phyloP scores from a whole-genome alignment of 2,888 invertebrate species.

The Allolobophora icterica region DNA sequence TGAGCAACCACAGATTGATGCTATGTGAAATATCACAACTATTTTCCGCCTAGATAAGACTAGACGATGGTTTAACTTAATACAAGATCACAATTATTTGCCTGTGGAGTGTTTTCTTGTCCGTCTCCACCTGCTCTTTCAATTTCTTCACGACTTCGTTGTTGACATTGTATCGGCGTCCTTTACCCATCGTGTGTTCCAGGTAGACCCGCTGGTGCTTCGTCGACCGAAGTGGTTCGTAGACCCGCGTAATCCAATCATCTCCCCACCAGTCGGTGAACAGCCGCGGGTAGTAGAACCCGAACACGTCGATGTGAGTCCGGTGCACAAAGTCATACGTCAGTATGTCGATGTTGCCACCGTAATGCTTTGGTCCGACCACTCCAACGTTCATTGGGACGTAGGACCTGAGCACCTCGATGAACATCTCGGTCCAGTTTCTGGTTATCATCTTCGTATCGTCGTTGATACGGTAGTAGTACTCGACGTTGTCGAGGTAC shows the following conservation, averaged over 20 bases:
- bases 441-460: constrained; percentile 40
- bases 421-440: constrained; percentile 44
- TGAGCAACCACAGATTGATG: too few relatives aligned
- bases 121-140: constrained; percentile 20
- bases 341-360: constrained; percentile 46
- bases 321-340: constrained; percentile 49
- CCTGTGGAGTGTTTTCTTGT: constrained; percentile 19
- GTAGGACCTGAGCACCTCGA: constrained; percentile 35
- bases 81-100: not conserved
- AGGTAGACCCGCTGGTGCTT: constrained; percentile 39
- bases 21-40: too few relatives aligned
- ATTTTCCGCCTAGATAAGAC: too few relatives aligned
- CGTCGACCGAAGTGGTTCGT: constrained; percentile 41
- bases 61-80: not conserved
- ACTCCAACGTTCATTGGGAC: constrained; percentile 47
- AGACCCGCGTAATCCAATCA: constrained; percentile 49
- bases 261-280: constrained; percentile 49
- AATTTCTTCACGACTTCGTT: not conserved
- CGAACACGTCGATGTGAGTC: constrained; percentile 48
- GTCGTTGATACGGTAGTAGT: constrained; percentile 49
- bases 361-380: constrained; percentile 47
- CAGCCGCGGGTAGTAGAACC: constrained; percentile 48
- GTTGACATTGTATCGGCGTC: constrained; percentile 36
- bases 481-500: constrained; percentile 46
- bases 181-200: constrained; percentile 39